A percentile compares a stretch with the other conserved stretches of the same genome.
phyloP scores from a whole-genome alignment of 1,140 invertebrate genomes.

The Oreohelix idahoensis region DNA sequence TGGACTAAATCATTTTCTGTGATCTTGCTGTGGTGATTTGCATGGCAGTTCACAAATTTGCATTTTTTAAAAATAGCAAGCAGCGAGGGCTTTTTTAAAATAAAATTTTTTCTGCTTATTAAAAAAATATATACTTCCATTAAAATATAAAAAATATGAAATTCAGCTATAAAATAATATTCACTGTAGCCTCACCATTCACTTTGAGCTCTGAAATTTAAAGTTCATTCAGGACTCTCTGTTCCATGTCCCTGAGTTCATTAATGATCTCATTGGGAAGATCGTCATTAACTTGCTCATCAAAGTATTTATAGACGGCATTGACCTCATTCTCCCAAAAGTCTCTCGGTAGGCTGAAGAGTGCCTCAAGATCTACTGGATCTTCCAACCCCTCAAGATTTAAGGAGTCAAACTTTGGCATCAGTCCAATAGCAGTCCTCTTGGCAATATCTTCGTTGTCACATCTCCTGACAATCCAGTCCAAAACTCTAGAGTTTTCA shows the following conservation, averaged over 20 bases:
- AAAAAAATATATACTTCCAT: too few relatives aligned
- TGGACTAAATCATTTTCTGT: too few relatives aligned
- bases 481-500: conserved; percentile 94
- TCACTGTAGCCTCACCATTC: too few relatives aligned
- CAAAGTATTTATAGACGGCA: conserved; percentile 90
- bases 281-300: conserved; percentile 86
- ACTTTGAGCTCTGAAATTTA: conserved; percentile 1
- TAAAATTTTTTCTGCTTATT: too few relatives aligned
- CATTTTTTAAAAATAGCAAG: too few relatives aligned
- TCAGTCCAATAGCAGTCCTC: conserved; percentile 66
- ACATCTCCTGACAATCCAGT: conserved; percentile 92
- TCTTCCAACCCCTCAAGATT: conserved; percentile 62
- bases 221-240: conserved; percentile 45
- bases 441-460: conserved; percentile 78
- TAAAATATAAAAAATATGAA: too few relatives aligned
- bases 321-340: conserved; percentile 93
- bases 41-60: too few relatives aligned
- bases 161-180: too few relatives aligned
- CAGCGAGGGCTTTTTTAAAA: too few relatives aligned
- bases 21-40: too few relatives aligned
- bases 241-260: conserved; percentile 60
- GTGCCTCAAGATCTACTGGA: conserved; percentile 77
- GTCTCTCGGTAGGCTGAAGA: conserved; percentile 89
- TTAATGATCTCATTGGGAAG: conserved; percentile 60
- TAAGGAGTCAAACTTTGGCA: conserved; percentile 65